A percentile compares a stretch with the other conserved stretches of the same genome.
Conservation (phyloP, 2,113 vertebrate genomes). For the Tinamus guttatus region DNA sequence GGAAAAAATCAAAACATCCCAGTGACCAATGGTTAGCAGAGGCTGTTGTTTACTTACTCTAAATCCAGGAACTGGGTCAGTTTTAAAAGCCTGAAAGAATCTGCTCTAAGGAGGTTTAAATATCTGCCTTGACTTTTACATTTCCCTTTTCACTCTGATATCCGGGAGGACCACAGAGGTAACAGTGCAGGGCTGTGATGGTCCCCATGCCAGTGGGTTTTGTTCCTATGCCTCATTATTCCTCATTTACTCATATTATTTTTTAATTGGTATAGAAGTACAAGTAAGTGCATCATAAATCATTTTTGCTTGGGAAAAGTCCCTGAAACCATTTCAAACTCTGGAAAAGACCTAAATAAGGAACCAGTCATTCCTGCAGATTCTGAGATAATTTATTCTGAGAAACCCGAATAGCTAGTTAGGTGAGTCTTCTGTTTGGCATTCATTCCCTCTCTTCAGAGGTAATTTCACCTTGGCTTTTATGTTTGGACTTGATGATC, state of each 20-base stretch:
- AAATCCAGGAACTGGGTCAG: neutral
- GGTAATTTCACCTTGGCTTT: neutral
- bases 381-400: neutral
- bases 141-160: neutral
- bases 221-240: neutral
- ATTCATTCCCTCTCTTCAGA: neutral
- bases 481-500: no score
- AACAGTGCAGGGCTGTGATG: accelerated
- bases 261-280: slow-evolving; percentile 6
- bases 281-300: neutral
- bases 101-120: neutral
- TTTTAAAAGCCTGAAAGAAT: neutral
- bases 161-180: neutral
- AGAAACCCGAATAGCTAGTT: neutral
- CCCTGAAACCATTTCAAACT: neutral
- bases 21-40: neutral
- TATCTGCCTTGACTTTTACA: neutral
- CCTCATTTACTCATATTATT: neutral
- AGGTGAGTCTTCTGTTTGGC: neutral
- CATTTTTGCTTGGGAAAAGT: neutral
- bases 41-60: neutral
- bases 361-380: neutral
- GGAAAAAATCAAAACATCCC: neutral
- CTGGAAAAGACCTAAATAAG: neutral
- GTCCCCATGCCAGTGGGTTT: neutral